Percentiles rank a stretch among this genome's conserved stretches.
Evolutionary conservation across 2,113 vertebrate species (phyloP).

Genomic region (Limanda limanda): DNA sequence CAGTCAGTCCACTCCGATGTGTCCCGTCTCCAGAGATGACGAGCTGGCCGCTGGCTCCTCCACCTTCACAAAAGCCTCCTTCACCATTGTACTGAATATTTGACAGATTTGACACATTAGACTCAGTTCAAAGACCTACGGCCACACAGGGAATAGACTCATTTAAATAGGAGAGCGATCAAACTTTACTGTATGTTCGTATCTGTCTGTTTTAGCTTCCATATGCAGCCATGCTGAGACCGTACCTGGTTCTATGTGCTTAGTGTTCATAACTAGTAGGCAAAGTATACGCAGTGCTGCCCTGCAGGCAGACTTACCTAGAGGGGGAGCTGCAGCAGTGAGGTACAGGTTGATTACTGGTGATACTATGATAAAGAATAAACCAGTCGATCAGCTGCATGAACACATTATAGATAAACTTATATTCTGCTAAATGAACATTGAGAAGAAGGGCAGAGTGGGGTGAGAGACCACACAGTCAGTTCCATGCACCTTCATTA

Average conservation of each 20-base stretch:
- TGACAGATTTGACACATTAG: conserved; percentile 69
- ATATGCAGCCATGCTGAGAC: background rate
- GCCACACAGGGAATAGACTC: conserved; percentile 39
- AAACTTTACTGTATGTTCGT: conserved; percentile 6
- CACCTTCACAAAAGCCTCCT: conserved; percentile 63
- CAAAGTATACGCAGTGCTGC: no score
- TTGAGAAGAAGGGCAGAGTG: no score
- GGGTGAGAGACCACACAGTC: no score
- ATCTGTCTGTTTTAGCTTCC: background rate
- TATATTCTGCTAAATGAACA: no score
- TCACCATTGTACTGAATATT: conserved; percentile 59
- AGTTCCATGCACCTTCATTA: no score
- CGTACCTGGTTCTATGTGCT: background rate
- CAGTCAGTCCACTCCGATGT: conserved; percentile 61
- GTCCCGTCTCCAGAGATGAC: conserved; percentile 66
- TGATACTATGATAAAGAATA: no score
- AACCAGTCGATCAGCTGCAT: no score
- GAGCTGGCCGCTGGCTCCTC: conserved; percentile 49
- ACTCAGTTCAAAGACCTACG: conserved; percentile 42
- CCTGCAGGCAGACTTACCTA: no score
- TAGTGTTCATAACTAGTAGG: no score
- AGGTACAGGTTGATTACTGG: no score
- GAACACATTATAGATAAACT: no score
- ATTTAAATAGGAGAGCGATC: conserved; percentile 35
- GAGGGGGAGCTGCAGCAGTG: no score